Evolutionary conservation across 2,888 invertebrate genomes (phyloP), one percentile per base, ranked within the genome.

Genomic region (Parasteatoda lunata): DNA sequence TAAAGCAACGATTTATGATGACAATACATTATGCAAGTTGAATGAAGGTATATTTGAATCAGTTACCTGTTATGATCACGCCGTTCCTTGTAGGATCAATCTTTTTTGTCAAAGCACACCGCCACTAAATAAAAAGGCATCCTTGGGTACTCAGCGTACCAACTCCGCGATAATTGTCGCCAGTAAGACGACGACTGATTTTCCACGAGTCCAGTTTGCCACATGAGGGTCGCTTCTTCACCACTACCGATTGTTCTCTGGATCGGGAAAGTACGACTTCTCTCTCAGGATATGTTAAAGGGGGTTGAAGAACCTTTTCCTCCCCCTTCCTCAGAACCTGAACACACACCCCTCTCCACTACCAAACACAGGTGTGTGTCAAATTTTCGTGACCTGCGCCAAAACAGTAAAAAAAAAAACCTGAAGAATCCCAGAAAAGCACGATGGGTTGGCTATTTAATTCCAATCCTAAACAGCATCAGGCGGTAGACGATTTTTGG

Each of bases 51-150:
- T 30, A 1, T 30, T 30, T 0, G 30, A 30, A 30, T 30, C 2
- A 30, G 30, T 77, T 75, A 84, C 84, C 84, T 79, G 78, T 78
- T 66, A 69, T 68, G 71, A 75, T 48, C 51, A 48, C 69, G 66
- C 52, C 77, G 78, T 84, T 78, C 78, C 84, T 84, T 49, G 73
- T 78, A 59, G 75, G 68, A 79, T 84, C 78, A 78, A 69, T 84
- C 78, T 78, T 13, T 13, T 49, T 68, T 13, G 49, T 48, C 70
- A 71, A 73, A 65, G 54, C 48, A 52, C 30, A 68, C 48, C n/a
- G 51, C 45, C 45, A 45, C 66, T 15, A 68, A 75, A 45, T 48
- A 52, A 59, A 65, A 59, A 49, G 65, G 72, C 81, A 81, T 81
- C 59, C 81, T 69, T 15, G 68, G n/a, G n/a, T 52, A 70, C 59